Conservation (phyloP, 2,797 vertebrate species). For the Pelochelys cantorii region DNA sequence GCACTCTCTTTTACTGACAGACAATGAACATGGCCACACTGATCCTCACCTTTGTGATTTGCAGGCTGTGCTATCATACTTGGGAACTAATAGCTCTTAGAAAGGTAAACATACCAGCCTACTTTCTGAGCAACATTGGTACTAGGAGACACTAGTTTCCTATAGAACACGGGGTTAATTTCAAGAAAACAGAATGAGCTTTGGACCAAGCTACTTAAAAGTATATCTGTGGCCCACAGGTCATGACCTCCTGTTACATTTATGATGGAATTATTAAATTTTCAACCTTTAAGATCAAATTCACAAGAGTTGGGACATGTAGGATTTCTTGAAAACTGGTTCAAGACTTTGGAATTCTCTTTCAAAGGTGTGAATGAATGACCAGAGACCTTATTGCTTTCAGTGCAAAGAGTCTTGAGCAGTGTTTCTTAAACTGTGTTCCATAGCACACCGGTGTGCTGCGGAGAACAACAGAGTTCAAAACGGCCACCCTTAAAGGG, state of each 20-base stretch:
- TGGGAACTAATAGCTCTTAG: not conserved
- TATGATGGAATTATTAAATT: not conserved
- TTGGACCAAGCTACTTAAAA: not conserved
- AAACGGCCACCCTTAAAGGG: too few relatives aligned
- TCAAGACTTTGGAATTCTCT: not conserved
- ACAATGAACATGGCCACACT: not conserved
- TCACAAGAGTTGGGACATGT: not conserved
- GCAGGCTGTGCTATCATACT: not conserved
- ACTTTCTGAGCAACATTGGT: not conserved
- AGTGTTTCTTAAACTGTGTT: too few relatives aligned
- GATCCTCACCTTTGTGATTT: not conserved
- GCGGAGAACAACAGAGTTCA: too few relatives aligned
- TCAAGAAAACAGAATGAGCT: not conserved
- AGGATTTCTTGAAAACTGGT: not conserved
- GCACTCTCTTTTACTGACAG: not conserved
- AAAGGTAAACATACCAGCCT: not conserved
- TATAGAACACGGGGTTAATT: not conserved
- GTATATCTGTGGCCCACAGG: not conserved
- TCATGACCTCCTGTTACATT: not conserved
- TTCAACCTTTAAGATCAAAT: not conserved
- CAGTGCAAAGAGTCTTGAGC: not conserved
- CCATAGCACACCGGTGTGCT: too few relatives aligned
- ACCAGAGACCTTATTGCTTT: not conserved
- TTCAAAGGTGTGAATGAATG: not conserved
- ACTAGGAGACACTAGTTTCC: not conserved